Base-by-base conservation (phyloP, 2,888 invertebrate species). In the Rugalucina vietnamica region DNA sequence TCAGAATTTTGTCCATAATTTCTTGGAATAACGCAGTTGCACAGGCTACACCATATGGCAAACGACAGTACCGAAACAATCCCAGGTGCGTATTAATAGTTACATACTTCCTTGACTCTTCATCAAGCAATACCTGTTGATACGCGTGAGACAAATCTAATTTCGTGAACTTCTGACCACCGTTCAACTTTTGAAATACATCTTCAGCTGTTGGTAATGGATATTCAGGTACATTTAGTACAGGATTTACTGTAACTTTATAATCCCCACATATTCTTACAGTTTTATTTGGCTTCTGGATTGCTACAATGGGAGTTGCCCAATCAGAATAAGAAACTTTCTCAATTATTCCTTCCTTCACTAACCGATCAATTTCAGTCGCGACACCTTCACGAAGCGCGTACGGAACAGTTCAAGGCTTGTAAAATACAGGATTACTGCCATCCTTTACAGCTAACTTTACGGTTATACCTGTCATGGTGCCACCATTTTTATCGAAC, bases 231-330 rank as follows among this genome's bases (percentile, higher is more conserved):
- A 73, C 43, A 57, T 77, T 18, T 24, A 73, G 21, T 5, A 36
- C 29, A 54, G 50, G 76, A 78, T 86, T 86, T 32, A 86, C 77
- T 2, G 86, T 87, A 24, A 77, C 49, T 37, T 77, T 87, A 24
- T 85, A 87, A 76, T 86, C 81, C 5, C 85, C 84, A 76, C 82
- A 86, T 29, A 86, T 37, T 57, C 80, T 21, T 21, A 80, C 80
- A 24, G 37, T 34, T 65, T 80, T 54, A 29, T 76, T 32, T 5
- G 74, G 4, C 39, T 80, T 80, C 29, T 32, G 65, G 2, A 80
- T 57, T 1, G 32, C 12, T 49, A n/a, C n/a, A n/a, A n/a, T n/a
- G 10, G 74, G 80, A n/a, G 65, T 80, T 21, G 75, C 74, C 80
- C 80, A 80, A 36, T 80, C 80, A 27, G 60, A 39, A 65, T 57